Evolutionary conservation across 2,113 vertebrate species (phyloP).

Genomic region (Lanius ludovicianus): DNA sequence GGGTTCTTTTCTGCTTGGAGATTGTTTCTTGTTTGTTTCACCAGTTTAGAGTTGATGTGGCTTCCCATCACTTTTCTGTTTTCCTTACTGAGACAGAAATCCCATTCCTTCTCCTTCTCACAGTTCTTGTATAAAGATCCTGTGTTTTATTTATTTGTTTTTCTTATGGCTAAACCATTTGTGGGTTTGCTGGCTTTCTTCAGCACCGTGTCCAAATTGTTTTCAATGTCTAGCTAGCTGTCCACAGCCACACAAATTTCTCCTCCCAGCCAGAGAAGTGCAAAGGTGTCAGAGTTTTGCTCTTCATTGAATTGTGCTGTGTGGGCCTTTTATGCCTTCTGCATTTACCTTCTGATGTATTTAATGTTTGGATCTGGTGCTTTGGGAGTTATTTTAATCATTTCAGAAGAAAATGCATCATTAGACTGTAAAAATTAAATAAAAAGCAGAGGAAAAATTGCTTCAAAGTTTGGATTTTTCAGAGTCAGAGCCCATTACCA

Average conservation of each 20-base stretch:
- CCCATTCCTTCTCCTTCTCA: not conserved
- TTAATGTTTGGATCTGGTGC: not conserved
- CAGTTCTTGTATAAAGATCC: not conserved
- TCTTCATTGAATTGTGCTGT: not conserved
- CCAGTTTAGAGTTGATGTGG: accelerated
- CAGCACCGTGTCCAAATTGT: not conserved
- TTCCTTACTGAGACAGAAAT: not conserved
- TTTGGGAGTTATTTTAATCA: not conserved
- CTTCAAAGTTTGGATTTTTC: not conserved
- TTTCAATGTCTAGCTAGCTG: not conserved
- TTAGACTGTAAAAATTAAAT: constrained; percentile 3
- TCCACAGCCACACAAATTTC: not conserved
- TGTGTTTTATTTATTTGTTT: not conserved
- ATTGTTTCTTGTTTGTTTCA: not conserved
- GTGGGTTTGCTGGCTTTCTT: not conserved
- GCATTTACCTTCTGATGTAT: not conserved
- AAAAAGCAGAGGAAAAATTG: not conserved
- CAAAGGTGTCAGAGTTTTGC: not conserved
- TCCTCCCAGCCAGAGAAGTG: accelerated
- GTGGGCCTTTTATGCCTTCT: not conserved
- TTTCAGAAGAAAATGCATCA: not conserved
- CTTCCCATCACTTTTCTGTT: not conserved
- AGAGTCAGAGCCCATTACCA: not conserved
- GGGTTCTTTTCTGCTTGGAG: not conserved
- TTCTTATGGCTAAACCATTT: not conserved